A percentile compares a stretch with the other conserved stretches of the same genome.
Conservation (phyloP, 1,140 invertebrate species). For the Drosophila hydei region DNA sequence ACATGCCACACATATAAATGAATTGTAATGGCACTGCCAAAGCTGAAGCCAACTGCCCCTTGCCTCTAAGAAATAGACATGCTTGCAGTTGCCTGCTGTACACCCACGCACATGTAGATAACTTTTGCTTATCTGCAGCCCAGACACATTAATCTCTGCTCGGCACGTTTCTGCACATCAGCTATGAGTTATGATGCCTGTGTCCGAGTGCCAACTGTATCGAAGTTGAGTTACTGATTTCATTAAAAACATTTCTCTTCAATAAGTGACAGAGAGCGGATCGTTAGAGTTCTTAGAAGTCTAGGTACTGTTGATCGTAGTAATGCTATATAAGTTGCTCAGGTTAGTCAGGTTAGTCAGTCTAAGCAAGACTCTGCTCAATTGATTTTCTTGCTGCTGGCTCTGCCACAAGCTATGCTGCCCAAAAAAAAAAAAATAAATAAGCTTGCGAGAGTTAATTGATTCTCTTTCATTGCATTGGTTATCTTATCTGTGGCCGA, state of each 20-base stretch:
- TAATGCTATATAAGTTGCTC: too few species aligned
- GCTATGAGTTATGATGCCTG: conserved; percentile 52
- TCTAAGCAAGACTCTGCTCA: not conserved
- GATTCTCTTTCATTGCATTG: not conserved
- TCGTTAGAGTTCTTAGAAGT: not conserved
- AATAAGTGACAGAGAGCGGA: not conserved
- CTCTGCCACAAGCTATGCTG: not conserved
- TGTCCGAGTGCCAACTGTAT: conserved; percentile 32
- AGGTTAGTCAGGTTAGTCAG: too few species aligned
- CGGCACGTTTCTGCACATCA: not conserved
- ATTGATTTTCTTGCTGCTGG: not conserved
- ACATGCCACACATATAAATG: conserved; percentile 71
- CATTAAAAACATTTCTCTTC: not conserved
- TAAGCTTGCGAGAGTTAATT: not conserved
- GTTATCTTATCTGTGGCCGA: not conserved
- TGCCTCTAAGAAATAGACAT: not conserved
- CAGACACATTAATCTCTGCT: conserved; percentile 49
- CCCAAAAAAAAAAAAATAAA: not conserved
- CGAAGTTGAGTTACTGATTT: not conserved
- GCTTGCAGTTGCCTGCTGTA: not conserved
- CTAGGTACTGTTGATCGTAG: not conserved
- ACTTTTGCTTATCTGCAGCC: not conserved
- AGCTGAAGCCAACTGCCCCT: conserved; percentile 12
- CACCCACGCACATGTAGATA: not conserved
- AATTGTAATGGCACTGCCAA: conserved; percentile 58